Conservation (phyloP, 2,113 vertebrate genomes). For the Polypterus bichir region DNA sequence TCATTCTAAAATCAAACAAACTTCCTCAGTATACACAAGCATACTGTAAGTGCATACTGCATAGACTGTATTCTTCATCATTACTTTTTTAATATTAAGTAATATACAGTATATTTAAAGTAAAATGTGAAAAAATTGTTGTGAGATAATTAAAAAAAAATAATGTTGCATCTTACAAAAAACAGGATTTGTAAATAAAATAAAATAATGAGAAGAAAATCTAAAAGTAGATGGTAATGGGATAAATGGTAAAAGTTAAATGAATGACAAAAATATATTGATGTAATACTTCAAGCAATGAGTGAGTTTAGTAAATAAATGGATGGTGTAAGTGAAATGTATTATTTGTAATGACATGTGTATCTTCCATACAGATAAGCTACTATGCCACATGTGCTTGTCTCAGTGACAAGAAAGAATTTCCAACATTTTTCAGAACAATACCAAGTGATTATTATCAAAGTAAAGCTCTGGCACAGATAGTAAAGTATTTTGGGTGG, state of each 20-base stretch:
- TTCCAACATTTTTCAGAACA: conserved; percentile 11
- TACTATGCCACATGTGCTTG: conserved; percentile 10
- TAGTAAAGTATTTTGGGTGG: conserved; percentile 10
- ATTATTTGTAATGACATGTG: not conserved
- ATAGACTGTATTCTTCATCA: not conserved
- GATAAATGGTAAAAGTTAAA: not conserved
- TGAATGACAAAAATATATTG: not conserved
- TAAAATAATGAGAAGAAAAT: too few species aligned
- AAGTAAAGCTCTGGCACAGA: conserved; percentile 6
- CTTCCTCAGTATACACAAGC: not conserved
- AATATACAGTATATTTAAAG: not conserved
- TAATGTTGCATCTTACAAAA: too few species aligned
- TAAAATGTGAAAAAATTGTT: not conserved
- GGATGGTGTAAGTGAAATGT: not conserved
- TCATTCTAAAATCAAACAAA: not conserved
- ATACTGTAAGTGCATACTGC: not conserved
- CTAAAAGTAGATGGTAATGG: too few species aligned
- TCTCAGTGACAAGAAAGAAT: conserved; percentile 8
- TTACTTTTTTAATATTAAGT: not conserved
- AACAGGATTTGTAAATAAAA: too few species aligned
- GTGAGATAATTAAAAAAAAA: not conserved
- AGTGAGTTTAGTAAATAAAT: not conserved
- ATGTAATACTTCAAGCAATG: not conserved
- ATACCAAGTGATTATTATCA: conserved; percentile 12
- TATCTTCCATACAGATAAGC: conserved; percentile 1